Evolutionary conservation across 2,113 vertebrate genomes (phyloP).

Genomic region (Phyllostomus discolor): DNA sequence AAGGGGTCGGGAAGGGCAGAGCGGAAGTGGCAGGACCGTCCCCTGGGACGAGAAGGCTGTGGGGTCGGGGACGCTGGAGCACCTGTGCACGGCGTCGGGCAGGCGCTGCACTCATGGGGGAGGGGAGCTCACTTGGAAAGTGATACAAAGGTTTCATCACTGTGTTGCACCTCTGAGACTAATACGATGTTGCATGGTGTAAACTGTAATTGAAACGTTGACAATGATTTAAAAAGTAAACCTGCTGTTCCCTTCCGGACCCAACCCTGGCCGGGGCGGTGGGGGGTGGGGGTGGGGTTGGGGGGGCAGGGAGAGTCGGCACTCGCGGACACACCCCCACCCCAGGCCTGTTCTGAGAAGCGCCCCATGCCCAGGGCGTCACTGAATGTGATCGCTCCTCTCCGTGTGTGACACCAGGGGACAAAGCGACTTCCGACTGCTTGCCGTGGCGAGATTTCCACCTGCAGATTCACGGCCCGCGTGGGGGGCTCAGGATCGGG

Average conservation of each 20-base stretch:
- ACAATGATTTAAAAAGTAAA: background rate
- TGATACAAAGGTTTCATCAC: background rate
- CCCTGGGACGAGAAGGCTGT: no score
- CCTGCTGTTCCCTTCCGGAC: background rate
- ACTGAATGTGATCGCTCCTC: background rate
- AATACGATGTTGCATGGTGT: background rate
- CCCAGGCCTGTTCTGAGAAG: background rate
- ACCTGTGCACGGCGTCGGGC: background rate
- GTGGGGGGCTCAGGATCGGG: no score
- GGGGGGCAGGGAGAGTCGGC: no score
- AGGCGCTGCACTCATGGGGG: background rate
- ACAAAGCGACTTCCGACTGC: background rate
- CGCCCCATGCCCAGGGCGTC: background rate
- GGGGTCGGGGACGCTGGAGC: background rate
- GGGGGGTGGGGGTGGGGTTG: background rate
- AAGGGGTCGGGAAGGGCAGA: background rate
- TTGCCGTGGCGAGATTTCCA: background rate
- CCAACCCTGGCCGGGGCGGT: fast-evolving
- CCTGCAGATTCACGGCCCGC: background rate
- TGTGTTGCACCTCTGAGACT: background rate
- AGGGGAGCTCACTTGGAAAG: background rate
- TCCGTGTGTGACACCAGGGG: background rate
- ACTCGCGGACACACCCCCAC: background rate
- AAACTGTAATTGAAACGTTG: background rate
- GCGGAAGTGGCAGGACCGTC: background rate